Base-by-base conservation (phyloP, 1,140 invertebrate genomes). In the Parapsyche elsis region DNA sequence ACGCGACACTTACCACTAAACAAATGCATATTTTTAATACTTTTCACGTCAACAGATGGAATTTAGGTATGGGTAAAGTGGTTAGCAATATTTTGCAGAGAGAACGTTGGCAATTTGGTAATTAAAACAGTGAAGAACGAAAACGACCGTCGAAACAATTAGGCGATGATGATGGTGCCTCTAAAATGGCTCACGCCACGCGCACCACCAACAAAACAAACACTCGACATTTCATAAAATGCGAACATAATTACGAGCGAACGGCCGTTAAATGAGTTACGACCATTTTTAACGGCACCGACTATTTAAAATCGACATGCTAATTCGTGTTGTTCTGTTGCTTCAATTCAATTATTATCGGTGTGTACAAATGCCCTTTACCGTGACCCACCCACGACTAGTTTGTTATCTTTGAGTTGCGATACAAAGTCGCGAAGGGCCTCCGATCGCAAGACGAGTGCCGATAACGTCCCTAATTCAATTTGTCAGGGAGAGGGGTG, bases 261-360 rank as follows among this genome's bases (percentile, higher is more conserved):
- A 57, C 10, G 53, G 14, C 53, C 53, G 53, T 57, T 16, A 57
- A 57, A 57, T 57, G 53, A 57, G 14, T 57, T 57, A 57, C 53
- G 53, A 57, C 2, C 53, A 21, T 21, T 38, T 38, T 38, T 38
- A 38, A 38, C 30, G 30, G 30, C 30, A 4, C 7, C 30, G 30
- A 21, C 53, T n/a, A 1, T n/a, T n/a, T 57, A 30, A 73, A 73
- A 73, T 26, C 38, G 44, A 30, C 30, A 30, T 73, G 71, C 71
- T 73, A 73, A 73, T 73, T 73, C 38, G 44, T 30, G 24, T 14
- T 24, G 16, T 7, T 71, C 67, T 71, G 14, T 9, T 2, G 26
- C 9, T 12, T 10, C 30, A 73, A 73, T 73, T 73, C 38, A 73
- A 73, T 73, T 73, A 73, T 73, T 73, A 30, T 73, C 38, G 38